Conservation (phyloP, 2,113 vertebrate genomes). For the Bos indicus region DNA sequence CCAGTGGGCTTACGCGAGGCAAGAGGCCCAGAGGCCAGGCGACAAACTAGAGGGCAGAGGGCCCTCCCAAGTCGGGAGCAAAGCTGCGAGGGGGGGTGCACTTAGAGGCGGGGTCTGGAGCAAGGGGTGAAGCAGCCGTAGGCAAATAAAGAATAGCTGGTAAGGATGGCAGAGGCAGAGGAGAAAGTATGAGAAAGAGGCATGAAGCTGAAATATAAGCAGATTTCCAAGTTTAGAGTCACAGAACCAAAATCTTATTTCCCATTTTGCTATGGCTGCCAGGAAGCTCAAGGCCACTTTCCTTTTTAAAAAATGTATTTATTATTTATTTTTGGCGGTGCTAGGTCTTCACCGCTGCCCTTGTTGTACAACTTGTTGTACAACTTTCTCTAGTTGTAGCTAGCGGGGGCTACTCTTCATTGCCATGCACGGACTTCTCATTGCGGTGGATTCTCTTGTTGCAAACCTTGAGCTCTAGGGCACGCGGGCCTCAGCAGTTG, state of each 20-base stretch:
- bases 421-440: background rate
- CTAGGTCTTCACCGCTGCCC: background rate
- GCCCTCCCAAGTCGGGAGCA: rapidly evolving
- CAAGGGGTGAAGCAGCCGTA: background rate
- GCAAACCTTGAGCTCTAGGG: background rate
- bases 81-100: background rate
- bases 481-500: rapidly evolving
- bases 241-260: background rate
- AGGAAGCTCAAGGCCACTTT: constrained; percentile 8
- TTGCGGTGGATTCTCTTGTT: background rate
- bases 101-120: constrained; percentile 46
- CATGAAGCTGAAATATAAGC: background rate
- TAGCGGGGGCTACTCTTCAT: background rate
- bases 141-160: background rate
- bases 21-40: background rate
- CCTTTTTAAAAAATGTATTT: background rate
- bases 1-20: background rate
- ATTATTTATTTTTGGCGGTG: background rate
- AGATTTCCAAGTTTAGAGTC: background rate
- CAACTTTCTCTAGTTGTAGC: background rate
- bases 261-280: background rate
- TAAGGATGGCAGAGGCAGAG: background rate
- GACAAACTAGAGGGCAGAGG: constrained; percentile 61
- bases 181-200: constrained; percentile 37
- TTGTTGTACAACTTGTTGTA: background rate